A percentile compares a stretch with the other conserved stretches of the same genome.
These are phyloP conservation scores for Phyllopteryx taeniolatus DNA, from an alignment of 2,113 vertebrate species.

Conservation along the genomic window DNA sequence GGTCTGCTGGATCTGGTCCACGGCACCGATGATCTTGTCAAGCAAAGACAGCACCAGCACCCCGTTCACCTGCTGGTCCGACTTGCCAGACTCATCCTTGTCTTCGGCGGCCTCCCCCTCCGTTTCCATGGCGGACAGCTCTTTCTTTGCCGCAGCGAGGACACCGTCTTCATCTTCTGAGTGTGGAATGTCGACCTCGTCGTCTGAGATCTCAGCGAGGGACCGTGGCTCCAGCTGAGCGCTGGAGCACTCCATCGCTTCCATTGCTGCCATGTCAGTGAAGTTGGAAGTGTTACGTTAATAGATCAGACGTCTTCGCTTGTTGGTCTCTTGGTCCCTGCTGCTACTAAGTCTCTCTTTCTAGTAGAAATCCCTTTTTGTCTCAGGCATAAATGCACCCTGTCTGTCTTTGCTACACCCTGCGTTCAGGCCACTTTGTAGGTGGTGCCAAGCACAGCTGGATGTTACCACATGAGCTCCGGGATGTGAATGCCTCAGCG, in stretches of 20 bases:
- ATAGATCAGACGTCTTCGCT: conserved; percentile 9
- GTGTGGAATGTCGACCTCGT: conserved; percentile 67
- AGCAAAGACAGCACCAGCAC: conserved; percentile 91
- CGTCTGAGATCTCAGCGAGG: conserved; percentile 74
- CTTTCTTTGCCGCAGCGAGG: conserved; percentile 35
- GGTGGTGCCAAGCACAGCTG: conserved; percentile 47
- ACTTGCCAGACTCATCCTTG: conserved; percentile 33
- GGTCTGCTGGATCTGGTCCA: conserved; percentile 97
- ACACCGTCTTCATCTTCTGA: conserved; percentile 70
- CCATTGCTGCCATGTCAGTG: conserved; percentile 63
- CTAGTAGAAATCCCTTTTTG: conserved; percentile 14
- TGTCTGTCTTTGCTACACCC: conserved; percentile 23
- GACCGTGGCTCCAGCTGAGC: conserved; percentile 52
- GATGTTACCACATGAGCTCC: conserved; percentile 61
- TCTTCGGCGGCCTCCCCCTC: conserved; percentile 28
- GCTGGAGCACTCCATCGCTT: conserved; percentile 63
- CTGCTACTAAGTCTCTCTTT: conserved; percentile 14
- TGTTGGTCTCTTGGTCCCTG: neutral
- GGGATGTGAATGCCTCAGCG: conserved; percentile 67
- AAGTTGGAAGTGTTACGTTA: conserved; percentile 13
- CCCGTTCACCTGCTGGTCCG: conserved; percentile 80
- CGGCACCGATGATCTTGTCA: conserved; percentile 96
- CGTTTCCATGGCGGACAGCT: conserved; percentile 26
- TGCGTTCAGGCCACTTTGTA: conserved; percentile 46
- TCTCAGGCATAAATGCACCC: conserved; percentile 38